These are phyloP conservation scores for Neoascia interrupta DNA, from an alignment of 2,888 invertebrate species.

Conservation along the genomic window DNA sequence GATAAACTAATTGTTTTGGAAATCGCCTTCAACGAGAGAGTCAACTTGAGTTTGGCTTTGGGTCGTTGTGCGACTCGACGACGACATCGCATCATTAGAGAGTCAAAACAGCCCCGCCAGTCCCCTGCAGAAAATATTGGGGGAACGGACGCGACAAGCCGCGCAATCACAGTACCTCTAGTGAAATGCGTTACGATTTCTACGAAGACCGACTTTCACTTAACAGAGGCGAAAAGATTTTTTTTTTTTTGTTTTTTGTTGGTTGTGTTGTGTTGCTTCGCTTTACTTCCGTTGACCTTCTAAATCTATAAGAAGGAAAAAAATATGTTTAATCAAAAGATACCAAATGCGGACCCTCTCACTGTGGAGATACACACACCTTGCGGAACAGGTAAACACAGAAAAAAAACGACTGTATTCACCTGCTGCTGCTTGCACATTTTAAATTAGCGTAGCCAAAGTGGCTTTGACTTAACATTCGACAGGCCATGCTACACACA, in stretches of 20 bases:
- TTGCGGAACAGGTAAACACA: conserved; percentile 47
- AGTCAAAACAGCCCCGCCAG: conserved; percentile 48
- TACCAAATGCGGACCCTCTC: conserved; percentile 49
- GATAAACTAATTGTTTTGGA: conserved; percentile 68
- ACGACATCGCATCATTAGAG: conserved; percentile 65
- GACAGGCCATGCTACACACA: too few species aligned
- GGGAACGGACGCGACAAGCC: conserved; percentile 12
- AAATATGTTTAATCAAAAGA: conserved; percentile 60
- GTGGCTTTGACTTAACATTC: conserved; percentile 33
- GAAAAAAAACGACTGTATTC: conserved; percentile 22
- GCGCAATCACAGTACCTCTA: conserved; percentile 3
- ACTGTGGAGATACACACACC: conserved; percentile 31
- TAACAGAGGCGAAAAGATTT: conserved; percentile 55
- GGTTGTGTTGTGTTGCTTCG: conserved; percentile 60
- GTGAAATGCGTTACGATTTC: conserved; percentile 70
- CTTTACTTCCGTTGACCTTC: conserved; percentile 69
- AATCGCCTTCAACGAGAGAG: conserved; percentile 48
- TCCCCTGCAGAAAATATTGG: not conserved
- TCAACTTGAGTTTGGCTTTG: conserved; percentile 1
- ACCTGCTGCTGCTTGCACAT: conserved; percentile 59
- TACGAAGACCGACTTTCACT: conserved; percentile 67
- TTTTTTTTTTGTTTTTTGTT: too few species aligned
- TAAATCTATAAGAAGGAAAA: conserved; percentile 41
- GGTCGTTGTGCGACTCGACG: conserved; percentile 36
- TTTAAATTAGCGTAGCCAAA: conserved; percentile 58